Conservation (phyloP, 2,888 invertebrate species). For the Mesopsocus fuscifrons region DNA sequence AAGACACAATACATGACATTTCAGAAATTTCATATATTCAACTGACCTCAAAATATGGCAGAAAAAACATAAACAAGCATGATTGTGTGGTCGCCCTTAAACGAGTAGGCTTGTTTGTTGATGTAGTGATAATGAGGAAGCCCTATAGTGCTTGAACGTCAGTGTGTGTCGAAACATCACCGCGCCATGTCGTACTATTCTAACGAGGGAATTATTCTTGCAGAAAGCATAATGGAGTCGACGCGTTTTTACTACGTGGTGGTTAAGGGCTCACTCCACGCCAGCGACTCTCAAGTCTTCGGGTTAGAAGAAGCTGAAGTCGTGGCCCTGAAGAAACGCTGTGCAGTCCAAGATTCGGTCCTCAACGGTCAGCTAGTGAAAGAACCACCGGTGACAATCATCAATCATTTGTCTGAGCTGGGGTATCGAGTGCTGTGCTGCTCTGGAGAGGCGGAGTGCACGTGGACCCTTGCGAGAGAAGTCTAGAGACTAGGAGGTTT, state of each 20-base stretch:
- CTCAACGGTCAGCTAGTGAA: slow-evolving; percentile 55
- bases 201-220: no score
- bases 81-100: no score
- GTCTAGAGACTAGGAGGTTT: slow-evolving; percentile 31
- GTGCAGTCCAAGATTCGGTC: slow-evolving; percentile 39
- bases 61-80: no score
- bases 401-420: slow-evolving; percentile 55
- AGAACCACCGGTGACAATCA: slow-evolving; percentile 44
- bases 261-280: slow-evolving; percentile 60
- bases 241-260: slow-evolving; percentile 49
- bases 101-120: no score
- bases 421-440: slow-evolving; percentile 60
- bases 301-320: slow-evolving; percentile 51
- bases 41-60: no score
- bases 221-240: neutral
- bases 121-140: no score
- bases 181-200: no score
- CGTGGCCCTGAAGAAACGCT: slow-evolving; percentile 47
- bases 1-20: no score
- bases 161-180: no score
- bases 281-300: slow-evolving; percentile 53
- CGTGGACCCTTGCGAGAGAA: slow-evolving; percentile 69
- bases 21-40: no score
- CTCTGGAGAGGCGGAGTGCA: slow-evolving; percentile 62
- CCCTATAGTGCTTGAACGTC: no score